Base-by-base conservation (phyloP, 2,888 invertebrate species). In the Ptilodon capucinus region DNA sequence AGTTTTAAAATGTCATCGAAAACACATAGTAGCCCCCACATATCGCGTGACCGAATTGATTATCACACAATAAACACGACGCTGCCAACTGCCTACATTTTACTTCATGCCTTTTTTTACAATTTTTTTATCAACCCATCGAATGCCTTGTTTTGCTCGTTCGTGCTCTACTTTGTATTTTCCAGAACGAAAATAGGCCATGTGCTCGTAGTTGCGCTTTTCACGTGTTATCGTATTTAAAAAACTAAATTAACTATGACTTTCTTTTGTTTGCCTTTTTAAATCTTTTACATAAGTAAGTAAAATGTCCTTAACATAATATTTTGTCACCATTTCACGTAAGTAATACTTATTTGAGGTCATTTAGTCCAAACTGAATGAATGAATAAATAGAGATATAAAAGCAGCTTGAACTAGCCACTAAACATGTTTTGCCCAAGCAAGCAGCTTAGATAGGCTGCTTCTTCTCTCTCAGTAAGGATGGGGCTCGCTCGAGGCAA, bases 41-140 rank as follows among this genome's bases (percentile, higher is more conserved):
- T 13, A 46, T 82, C 66, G 80, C 81, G 82, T 82, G 81, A 74
- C 76, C 46, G 51, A 68, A 71, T 76, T 79, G 74, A 80, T 83
- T 81, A 81, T 76, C 78, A 78, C 79, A 65, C 74, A 42, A 70
- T 81, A 81, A 80, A 76, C 71, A 74, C 54, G 52, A 60, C 19
- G 64, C 65, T 66, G 68, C 64, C 60, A 56, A 64, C 58, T 51
- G 47, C 51, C 53, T 52, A 62, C 49, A 61, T 73, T 72, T 64
- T 60, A 63, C 48, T 56, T 42, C 51, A 50, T 54, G 66, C 58
- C 54, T 56, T 57, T 63, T 71, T 76, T 70, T 61, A 45, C 30
- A 32, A 32, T 28, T 60, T 62, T 67, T 58, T 54, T 45, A 43
- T 54, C 6, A 28, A 38, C 13, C 17, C 40, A 51, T 48, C 36